phyloP scores from a whole-genome alignment of 2,113 vertebrate species.

The Nymphicus hollandicus region DNA sequence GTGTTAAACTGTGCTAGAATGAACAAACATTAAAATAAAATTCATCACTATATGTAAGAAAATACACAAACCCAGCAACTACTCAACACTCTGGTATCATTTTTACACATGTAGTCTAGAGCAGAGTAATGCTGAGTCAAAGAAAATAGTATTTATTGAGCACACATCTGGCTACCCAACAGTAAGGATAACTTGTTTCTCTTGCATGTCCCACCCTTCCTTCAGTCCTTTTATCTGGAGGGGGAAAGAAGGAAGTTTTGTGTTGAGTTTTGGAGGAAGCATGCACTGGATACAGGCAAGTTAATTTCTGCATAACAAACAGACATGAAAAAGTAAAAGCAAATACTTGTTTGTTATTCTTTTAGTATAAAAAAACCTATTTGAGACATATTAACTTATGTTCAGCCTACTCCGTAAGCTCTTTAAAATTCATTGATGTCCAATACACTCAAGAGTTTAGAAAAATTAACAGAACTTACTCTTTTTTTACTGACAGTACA shows the following conservation, averaged over 20 bases:
- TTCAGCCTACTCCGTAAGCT: not conserved
- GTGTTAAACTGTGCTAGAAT: not conserved
- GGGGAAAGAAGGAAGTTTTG: accelerated
- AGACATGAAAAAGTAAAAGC: not conserved
- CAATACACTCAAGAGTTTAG: not conserved
- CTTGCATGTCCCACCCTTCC: not conserved
- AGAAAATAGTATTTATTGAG: not conserved
- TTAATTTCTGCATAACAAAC: not conserved
- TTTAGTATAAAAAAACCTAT: not conserved
- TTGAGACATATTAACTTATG: not conserved
- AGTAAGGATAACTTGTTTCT: not conserved
- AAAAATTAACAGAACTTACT: not conserved
- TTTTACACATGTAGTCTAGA: not conserved
- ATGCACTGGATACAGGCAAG: accelerated
- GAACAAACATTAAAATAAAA: not conserved
- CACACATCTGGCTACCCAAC: not conserved
- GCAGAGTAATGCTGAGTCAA: not conserved
- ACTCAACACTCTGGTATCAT: accelerated
- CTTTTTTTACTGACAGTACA: not conserved
- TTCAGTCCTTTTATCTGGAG: not conserved
- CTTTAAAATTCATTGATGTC: not conserved
- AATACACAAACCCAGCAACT: not conserved
- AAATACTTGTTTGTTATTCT: not conserved
- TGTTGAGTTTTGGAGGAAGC: not conserved
- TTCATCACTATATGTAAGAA: not conserved